Percentiles rank a stretch among this genome's conserved stretches.
These are phyloP conservation scores for Oligia strigilis DNA, from an alignment of 2,888 invertebrate species.

Conservation along the genomic window DNA sequence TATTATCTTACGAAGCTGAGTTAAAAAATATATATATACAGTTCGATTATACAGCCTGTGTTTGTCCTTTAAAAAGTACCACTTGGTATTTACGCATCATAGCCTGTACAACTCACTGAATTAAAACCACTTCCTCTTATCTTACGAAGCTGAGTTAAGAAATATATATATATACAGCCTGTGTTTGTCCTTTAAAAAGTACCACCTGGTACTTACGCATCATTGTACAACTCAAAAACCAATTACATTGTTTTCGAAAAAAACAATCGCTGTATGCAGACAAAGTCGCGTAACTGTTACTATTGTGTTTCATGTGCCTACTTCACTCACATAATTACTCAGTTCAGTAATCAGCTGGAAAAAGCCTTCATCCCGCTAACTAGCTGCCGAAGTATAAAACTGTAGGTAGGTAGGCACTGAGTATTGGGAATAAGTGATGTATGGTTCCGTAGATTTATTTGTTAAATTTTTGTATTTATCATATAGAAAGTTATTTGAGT, in stretches of 20 bases:
- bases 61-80: neutral
- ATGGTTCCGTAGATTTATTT: conserved; percentile 52
- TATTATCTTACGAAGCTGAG: too few species aligned
- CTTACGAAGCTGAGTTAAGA: too few species aligned
- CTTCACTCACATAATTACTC: conserved; percentile 60
- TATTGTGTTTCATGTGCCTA: conserved; percentile 40
- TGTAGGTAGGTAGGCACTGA: conserved; percentile 22
- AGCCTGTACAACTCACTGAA: neutral
- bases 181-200: neutral
- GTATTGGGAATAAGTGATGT: neutral
- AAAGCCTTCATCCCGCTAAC: conserved; percentile 60
- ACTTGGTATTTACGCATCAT: neutral
- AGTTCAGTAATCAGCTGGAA: conserved; percentile 59
- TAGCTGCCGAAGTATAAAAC: conserved; percentile 58
- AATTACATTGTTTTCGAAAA: conserved; percentile 24
- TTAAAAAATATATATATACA: too few species aligned
- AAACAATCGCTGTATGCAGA: neutral
- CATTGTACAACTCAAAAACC: conserved; percentile 1
- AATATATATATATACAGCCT: neutral
- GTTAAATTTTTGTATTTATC: neutral
- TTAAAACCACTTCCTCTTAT: conserved; percentile 8
- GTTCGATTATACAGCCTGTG: neutral
- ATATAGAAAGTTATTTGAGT: neutral
- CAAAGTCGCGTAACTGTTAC: conserved; percentile 25
- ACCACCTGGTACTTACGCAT: neutral